Percentiles rank a stretch among this genome's conserved stretches.
phyloP scores from a whole-genome alignment of 2,888 invertebrate genomes.

The Terebella lapidaria region DNA sequence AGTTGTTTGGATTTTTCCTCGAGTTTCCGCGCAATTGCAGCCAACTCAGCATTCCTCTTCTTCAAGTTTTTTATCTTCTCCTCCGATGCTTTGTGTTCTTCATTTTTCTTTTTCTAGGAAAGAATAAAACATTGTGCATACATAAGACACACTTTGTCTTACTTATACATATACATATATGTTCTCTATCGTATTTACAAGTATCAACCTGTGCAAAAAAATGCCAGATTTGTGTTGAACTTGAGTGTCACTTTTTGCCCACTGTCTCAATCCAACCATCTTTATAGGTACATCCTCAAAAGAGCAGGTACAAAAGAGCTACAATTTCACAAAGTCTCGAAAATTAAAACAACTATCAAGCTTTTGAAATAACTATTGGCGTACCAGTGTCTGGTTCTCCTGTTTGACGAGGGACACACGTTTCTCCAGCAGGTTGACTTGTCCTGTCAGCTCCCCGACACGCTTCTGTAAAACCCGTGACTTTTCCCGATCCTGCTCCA shows the following conservation, averaged over 20 bases:
- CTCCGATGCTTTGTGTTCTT: constrained; percentile 47
- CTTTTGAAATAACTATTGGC: no score
- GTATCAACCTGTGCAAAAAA: background rate
- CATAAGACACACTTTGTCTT: no score
- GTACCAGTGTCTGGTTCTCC: constrained; percentile 49
- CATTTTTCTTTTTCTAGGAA: constrained; percentile 37
- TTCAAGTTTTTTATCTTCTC: constrained; percentile 52
- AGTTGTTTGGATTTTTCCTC: constrained; percentile 53
- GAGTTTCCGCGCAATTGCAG: constrained; percentile 51
- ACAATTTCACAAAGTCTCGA: no score
- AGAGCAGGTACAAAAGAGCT: no score
- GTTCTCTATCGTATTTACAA: no score
- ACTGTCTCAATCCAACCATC: no score
- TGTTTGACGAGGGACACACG: constrained; percentile 39
- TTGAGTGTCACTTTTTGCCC: no score
- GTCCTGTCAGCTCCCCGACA: constrained; percentile 43
- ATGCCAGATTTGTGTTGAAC: no score
- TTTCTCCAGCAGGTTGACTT: constrained; percentile 43
- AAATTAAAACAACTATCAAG: no score
- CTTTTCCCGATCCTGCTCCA: constrained; percentile 29
- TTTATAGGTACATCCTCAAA: no score
- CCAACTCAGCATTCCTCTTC: constrained; percentile 53
- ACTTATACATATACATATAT: no score
- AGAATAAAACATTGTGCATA: background rate
- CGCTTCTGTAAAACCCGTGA: constrained; percentile 41